Conservation (phyloP, 2,113 vertebrate genomes). For the Ovis canadensis region DNA sequence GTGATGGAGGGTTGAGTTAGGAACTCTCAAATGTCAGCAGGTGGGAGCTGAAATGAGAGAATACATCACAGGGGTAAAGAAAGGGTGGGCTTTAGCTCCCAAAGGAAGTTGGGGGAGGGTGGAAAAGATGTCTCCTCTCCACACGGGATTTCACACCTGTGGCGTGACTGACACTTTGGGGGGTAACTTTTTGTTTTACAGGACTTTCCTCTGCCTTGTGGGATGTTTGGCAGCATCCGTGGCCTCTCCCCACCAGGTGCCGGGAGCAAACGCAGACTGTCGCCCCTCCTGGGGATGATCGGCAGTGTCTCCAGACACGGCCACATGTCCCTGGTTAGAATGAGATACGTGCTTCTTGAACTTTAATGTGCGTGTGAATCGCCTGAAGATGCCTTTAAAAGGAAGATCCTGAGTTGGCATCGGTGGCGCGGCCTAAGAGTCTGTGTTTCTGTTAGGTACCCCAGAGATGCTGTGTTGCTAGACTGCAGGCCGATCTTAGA, state of each 20-base stretch:
- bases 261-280: not conserved
- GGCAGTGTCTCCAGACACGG: not conserved
- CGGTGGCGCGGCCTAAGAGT: not conserved
- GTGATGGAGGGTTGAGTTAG: not conserved
- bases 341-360: not conserved
- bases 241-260: not conserved
- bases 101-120: rapidly evolving
- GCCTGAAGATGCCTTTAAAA: not conserved
- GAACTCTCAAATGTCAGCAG: no score
- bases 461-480: rapidly evolving
- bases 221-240: not conserved
- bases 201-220: not conserved
- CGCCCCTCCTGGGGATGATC: rapidly evolving
- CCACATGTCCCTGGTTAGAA: not conserved
- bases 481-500: not conserved
- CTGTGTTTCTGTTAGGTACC: not conserved
- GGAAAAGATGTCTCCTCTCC: not conserved
- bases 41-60: not conserved
- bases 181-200: not conserved
- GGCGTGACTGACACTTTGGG: not conserved
- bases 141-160: not conserved
- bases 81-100: not conserved
- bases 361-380: rapidly evolving
- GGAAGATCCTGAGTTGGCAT: not conserved
- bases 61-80: not conserved